phyloP scores from a whole-genome alignment of 2,888 invertebrate genomes.

The Diaprepes abbreviatus region DNA sequence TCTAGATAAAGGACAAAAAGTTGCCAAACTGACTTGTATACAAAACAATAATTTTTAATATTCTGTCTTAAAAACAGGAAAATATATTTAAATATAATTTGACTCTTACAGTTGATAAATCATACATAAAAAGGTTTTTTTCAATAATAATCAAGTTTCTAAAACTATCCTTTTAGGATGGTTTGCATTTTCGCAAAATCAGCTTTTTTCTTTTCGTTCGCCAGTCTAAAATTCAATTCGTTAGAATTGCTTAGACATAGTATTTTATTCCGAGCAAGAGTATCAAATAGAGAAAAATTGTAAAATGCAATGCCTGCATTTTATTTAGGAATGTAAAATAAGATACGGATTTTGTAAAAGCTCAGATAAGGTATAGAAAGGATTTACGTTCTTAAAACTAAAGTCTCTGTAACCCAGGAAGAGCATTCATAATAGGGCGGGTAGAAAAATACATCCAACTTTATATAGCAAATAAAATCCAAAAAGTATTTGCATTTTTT shows the following conservation, averaged over 20 bases:
- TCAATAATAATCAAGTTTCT: not conserved
- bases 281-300: slow-evolving; percentile 27
- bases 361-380: slow-evolving; percentile 4
- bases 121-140: no score
- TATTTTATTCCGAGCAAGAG: slow-evolving; percentile 25
- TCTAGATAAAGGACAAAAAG: no score
- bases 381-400: not conserved
- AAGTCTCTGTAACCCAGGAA: no score
- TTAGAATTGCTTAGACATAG: slow-evolving; percentile 26
- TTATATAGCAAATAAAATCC: no score
- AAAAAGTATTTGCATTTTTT: no score
- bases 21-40: no score
- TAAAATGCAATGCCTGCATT: slow-evolving; percentile 9
- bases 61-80: no score
- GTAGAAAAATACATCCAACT: no score
- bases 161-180: not conserved
- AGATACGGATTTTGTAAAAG: not conserved
- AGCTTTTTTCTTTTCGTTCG: slow-evolving; percentile 19
- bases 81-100: no score
- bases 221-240: slow-evolving; percentile 27
- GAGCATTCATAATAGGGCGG: no score
- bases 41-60: no score
- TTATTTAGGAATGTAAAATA: slow-evolving; percentile 21
- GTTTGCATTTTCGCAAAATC: slow-evolving; percentile 19
- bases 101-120: no score